Evolutionary conservation across 2,113 vertebrate species (phyloP), one percentile per base, ranked within the genome.

Genomic region (Epinephelus lanceolatus): DNA sequence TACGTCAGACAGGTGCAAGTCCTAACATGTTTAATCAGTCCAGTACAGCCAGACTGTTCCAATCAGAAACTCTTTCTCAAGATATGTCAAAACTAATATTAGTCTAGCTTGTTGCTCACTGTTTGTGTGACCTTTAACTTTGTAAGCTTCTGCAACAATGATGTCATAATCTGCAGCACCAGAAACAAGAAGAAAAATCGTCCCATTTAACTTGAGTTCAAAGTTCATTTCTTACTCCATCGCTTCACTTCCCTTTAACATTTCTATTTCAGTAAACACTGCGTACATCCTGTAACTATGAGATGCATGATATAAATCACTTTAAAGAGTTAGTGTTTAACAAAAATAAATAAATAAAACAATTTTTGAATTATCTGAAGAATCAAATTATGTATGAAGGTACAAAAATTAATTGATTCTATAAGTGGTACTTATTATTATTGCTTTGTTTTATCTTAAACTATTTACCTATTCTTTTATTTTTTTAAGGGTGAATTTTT

Each of bases 81-180:
- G 42, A 56, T 19, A 25, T 21, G 33, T 71, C 70, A 67, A 37
- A 76, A 57, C 17, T n/a, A 76, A 71, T 77, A 56, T 49, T 63
- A 49, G 15, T 70, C 63, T 21, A 45, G 72, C 49, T 37, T 63
- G 6, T 13, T 76, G 49, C 37, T 13, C 23, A 11, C 1, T 19
- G 33, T 55, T 53, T 2, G 13, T 47, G 45, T 71, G 59, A 80
- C 47, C 23, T 14, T 52, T 25, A 42, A 33, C 61, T 45, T 27
- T 65, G 60, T 40, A 42, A 15, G 52, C 51, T 11, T 56, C 47
- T 71, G 47, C 7, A n/a, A n/a, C 8, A 1, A 18, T 4, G 18
- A 18, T 6, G 18, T 71, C 23, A 71, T 17, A 18, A 67, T 45
- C 59, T 55, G 6, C 6, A 49, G 45, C 17, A 23, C 14, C 63